phyloP scores from a whole-genome alignment of 2,797 vertebrate genomes.

The Peromyscus eremicus region DNA sequence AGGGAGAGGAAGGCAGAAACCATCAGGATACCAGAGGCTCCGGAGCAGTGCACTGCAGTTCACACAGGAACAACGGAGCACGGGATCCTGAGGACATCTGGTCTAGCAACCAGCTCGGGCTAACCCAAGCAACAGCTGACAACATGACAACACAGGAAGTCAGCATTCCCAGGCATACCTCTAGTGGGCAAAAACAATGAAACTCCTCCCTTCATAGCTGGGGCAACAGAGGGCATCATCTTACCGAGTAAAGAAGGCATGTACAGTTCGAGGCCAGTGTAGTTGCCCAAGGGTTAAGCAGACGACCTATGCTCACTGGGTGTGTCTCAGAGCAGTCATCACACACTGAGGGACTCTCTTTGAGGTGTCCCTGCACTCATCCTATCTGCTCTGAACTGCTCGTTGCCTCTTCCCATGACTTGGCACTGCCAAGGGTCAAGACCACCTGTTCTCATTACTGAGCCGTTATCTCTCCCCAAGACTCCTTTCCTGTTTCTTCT shows the following conservation, averaged over 20 bases:
- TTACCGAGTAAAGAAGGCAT: background rate
- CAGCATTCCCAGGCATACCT: background rate
- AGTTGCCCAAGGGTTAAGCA: background rate
- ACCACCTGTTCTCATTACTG: background rate
- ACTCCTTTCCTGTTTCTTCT: conserved; percentile 24
- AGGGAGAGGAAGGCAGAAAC: conserved; percentile 35
- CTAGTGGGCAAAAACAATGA: background rate
- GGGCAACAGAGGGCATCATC: background rate
- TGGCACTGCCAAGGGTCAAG: background rate
- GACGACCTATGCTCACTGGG: background rate
- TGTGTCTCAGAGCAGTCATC: background rate
- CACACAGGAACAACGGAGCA: conserved; percentile 68
- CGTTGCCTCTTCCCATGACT: background rate
- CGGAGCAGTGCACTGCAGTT: conserved; percentile 18
- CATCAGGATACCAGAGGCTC: conserved; percentile 43
- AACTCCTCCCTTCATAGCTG: background rate
- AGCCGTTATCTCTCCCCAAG: background rate
- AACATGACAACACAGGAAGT: background rate
- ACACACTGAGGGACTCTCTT: background rate
- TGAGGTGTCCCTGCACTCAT: background rate
- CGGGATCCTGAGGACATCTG: conserved; percentile 52
- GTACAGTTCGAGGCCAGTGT: background rate
- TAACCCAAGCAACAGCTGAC: background rate
- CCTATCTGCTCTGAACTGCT: background rate
- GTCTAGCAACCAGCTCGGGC: conserved; percentile 32